These are phyloP conservation scores for Ondatra zibethicus DNA, from an alignment of 2,113 vertebrate species.

Conservation along the genomic window DNA sequence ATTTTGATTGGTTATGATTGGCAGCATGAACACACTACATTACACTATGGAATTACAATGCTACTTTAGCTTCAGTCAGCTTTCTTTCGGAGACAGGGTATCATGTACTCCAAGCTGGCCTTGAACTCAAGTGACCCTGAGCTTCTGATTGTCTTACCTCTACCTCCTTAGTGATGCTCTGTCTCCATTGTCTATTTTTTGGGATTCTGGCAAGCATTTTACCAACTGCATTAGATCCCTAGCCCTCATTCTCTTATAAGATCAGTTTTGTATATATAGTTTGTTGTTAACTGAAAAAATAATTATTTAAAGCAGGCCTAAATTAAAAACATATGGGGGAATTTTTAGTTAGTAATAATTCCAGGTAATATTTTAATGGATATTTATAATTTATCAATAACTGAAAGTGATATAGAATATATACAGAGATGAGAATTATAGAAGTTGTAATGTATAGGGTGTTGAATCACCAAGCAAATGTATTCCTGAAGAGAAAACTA, in stretches of 20 bases:
- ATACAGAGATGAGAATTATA: not conserved
- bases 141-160: not conserved
- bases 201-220: not conserved
- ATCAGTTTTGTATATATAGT: not conserved
- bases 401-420: not conserved
- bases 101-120: not conserved
- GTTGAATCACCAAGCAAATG: not conserved
- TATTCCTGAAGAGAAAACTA: not conserved
- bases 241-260: no score
- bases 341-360: not conserved
- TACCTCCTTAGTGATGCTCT: no score
- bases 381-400: conserved; percentile 1
- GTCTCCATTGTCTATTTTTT: not conserved
- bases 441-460: not conserved
- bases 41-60: not conserved
- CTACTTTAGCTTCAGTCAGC: not conserved
- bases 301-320: no score
- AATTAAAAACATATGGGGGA: not conserved
- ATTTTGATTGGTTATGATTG: not conserved
- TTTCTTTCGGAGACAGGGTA: not conserved
- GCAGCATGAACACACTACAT: no score
- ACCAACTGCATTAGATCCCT: not conserved
- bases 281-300: not conserved
- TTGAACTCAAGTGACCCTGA: not conserved
- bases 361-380: not conserved